Conservation (phyloP, 2,888 invertebrate genomes). For the Tuberolachnus salignus region DNA sequence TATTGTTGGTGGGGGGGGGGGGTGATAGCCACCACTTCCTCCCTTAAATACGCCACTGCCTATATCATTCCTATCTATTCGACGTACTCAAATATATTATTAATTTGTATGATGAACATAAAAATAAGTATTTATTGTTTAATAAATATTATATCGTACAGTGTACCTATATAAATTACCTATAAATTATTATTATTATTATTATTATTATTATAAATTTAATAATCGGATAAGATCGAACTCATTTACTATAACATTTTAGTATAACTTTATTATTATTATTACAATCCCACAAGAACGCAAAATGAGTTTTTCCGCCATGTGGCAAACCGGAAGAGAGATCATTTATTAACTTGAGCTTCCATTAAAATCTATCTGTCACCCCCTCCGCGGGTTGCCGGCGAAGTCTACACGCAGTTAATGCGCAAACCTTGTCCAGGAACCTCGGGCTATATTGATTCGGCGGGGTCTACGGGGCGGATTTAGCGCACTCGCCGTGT, state of each 20-base stretch:
- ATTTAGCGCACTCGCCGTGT: conserved; percentile 48
- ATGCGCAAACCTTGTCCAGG: conserved; percentile 56
- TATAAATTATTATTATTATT: not conserved
- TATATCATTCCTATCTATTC: no score
- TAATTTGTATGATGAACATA: not conserved
- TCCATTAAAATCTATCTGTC: conserved; percentile 54
- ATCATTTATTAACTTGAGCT: conserved; percentile 52
- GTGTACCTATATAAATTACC: not conserved
- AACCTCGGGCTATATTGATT: conserved; percentile 55
- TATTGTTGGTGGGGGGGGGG: no score
- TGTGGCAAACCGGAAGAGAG: conserved; percentile 49
- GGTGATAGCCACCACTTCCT: no score
- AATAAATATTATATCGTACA: not conserved
- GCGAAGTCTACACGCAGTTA: conserved; percentile 49
- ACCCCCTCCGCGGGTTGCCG: conserved; percentile 30
- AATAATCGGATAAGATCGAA: no score
- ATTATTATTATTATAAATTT: no score
- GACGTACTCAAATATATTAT: no score
- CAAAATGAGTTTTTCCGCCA: conserved; percentile 47
- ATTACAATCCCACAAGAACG: conserved; percentile 43
- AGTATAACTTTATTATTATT: conserved; percentile 2
- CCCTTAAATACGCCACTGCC: no score
- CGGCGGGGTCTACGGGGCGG: conserved; percentile 54
- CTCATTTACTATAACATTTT: not conserved
- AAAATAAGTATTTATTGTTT: no score